Conservation (phyloP, 2,888 invertebrate species). For the Boloria euphrosyne region DNA sequence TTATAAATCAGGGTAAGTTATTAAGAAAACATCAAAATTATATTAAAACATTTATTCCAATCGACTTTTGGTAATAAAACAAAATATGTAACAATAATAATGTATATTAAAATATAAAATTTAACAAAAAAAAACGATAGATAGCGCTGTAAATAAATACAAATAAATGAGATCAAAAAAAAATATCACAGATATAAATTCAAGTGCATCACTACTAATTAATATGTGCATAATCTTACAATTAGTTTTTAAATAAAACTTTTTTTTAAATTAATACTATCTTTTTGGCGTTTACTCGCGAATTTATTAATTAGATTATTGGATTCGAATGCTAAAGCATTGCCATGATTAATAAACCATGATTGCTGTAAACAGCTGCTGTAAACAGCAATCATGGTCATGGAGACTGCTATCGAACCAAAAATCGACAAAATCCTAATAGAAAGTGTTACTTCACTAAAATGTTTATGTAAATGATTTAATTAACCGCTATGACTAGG, state of each 20-base stretch:
- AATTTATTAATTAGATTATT: too few species aligned
- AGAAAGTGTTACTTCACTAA: too few species aligned
- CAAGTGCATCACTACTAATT: conserved; percentile 1
- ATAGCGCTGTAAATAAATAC: conserved; percentile 1
- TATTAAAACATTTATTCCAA: conserved; percentile 13
- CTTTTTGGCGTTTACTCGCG: too few species aligned
- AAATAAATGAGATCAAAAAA: conserved; percentile 48
- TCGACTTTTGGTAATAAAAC: background rate
- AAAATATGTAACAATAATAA: conserved; percentile 4
- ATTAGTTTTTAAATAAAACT: background rate
- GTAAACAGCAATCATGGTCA: too few species aligned
- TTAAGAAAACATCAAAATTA: background rate
- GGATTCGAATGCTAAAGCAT: too few species aligned
- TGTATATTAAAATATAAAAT: background rate
- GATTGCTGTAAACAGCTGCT: too few species aligned
- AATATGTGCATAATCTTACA: background rate
- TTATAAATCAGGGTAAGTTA: background rate
- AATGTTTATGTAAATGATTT: too few species aligned
- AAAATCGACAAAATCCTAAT: too few species aligned
- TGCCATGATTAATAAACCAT: too few species aligned
- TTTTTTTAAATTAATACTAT: too few species aligned
- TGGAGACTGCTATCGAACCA: too few species aligned
- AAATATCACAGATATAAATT: conserved; percentile 36
- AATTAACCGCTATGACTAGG: too few species aligned
- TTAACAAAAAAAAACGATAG: background rate